Conservation (phyloP, 1,140 invertebrate genomes). For the Tribolium castaneum region DNA sequence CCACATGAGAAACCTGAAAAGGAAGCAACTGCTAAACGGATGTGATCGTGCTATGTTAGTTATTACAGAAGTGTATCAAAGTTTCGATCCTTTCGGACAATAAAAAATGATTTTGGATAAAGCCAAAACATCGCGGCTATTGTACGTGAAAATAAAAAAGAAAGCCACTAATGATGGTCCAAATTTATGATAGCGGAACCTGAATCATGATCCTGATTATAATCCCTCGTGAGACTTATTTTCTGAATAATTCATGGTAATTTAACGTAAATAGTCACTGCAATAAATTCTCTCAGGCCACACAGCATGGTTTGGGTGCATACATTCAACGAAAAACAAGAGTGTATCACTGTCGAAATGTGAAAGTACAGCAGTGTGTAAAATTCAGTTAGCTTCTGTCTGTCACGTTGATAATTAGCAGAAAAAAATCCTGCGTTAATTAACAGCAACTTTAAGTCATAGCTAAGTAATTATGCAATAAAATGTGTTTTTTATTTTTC, state of each 20-base stretch:
- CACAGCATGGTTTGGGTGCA: not conserved
- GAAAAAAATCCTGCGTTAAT: slow-evolving; percentile 2
- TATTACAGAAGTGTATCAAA: slow-evolving; percentile 1
- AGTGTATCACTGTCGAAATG: slow-evolving; percentile 15
- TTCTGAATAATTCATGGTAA: slow-evolving; percentile 23
- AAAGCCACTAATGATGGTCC: not conserved
- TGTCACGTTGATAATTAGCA: not conserved
- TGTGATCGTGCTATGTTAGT: slow-evolving; percentile 12
- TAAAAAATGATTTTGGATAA: not conserved
- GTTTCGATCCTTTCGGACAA: not conserved
- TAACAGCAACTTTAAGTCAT: not conserved
- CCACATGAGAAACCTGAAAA: slow-evolving; percentile 23
- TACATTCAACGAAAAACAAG: slow-evolving; percentile 4
- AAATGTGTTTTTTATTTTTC: slow-evolving; percentile 15
- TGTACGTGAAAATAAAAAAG: slow-evolving; percentile 1
- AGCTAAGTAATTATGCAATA: not conserved
- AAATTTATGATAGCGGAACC: slow-evolving; percentile 12
- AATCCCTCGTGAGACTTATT: slow-evolving; percentile 12
- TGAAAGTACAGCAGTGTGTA: slow-evolving; percentile 1
- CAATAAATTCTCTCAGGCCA: slow-evolving; percentile 17
- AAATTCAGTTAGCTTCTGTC: not conserved
- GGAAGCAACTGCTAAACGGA: slow-evolving; percentile 15
- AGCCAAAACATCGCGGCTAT: not conserved
- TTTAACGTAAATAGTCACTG: slow-evolving; percentile 22
- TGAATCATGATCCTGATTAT: slow-evolving; percentile 12